Evolutionary conservation across 2,888 invertebrate genomes (phyloP).

Genomic region (Leptinotarsa rubiginosa): DNA sequence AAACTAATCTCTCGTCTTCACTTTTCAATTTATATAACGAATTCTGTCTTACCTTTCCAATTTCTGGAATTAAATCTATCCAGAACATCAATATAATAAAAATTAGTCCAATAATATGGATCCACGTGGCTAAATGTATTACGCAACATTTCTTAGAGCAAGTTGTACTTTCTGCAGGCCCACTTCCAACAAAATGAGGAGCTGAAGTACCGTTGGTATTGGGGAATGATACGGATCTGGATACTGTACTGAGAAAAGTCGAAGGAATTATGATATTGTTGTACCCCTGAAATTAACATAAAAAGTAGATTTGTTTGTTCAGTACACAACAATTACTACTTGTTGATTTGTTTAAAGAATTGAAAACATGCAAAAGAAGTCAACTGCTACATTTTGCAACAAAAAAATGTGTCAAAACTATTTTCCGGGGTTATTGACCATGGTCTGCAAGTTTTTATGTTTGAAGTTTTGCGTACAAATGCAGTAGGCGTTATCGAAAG

Average conservation of each 20-base stretch:
- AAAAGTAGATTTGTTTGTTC: neutral
- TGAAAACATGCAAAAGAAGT: no score
- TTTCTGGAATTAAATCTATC: slow-evolving; percentile 68
- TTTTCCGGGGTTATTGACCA: no score
- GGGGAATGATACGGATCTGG: slow-evolving; percentile 68
- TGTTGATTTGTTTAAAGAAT: neutral
- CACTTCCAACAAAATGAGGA: slow-evolving; percentile 37
- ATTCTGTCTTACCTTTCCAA: slow-evolving; percentile 66
- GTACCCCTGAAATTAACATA: slow-evolving; percentile 49
- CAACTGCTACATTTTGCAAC: no score
- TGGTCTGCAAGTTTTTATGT: no score
- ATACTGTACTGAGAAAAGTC: slow-evolving; percentile 68
- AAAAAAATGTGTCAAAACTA: no score
- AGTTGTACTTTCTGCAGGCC: slow-evolving; percentile 33
- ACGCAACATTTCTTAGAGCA: slow-evolving; percentile 57
- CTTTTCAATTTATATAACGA: neutral
- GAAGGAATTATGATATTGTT: slow-evolving; percentile 56
- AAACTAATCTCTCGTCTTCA: no score
- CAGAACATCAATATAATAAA: slow-evolving; percentile 66
- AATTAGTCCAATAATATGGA: slow-evolving; percentile 67
- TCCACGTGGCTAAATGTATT: slow-evolving; percentile 65
- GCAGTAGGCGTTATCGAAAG: no score
- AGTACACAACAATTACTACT: neutral
- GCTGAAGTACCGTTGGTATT: slow-evolving; percentile 53
- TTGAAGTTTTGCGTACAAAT: no score